Evolutionary conservation across 1,140 invertebrate genomes (phyloP), one percentile per base, ranked within the genome.

Genomic region (Odontomachus brunneus): DNA sequence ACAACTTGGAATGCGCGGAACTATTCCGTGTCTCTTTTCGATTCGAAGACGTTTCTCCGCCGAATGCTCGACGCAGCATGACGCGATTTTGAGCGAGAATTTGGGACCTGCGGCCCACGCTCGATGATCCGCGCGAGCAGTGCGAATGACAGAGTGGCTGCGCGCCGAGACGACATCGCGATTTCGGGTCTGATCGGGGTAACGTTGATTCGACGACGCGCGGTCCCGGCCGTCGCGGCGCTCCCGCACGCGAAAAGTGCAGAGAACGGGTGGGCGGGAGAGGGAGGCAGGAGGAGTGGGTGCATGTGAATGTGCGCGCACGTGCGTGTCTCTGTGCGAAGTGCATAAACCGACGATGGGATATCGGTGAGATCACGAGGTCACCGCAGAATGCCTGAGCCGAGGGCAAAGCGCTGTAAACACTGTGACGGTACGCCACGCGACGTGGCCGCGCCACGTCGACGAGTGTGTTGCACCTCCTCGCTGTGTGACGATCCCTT

Each of bases 381-480:
- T 92, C 91, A 92, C 91, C 93, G 89, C 93, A 94, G 93, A 94
- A 94, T 94, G 94, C 94, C 94, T 94, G 94, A 94, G 92, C 94
- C 94, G 87, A 94, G 93, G 92, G 93, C 93, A 87, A 94, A 94
- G 92, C 94, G 94, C 92, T 94, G 94, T 91, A 94, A 94, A 94
- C 93, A 94, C 93, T 94, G 94, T 94, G 94, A 94, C 93, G 94
- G 94, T 94, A 94, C 92, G 93, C 67, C 89, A 89, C 82, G 57
- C 88, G 62, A 33, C 29, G 29, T 3, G 29, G 2, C 2, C 5
- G 29, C 29, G 29, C n/a, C n/a, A n/a, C 24, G 53, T 24, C 4
- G 14, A 7, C 22, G 73, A 2, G 33, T 76, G 33, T 63, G 59
- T 65, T n/a, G 60, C 26, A 26, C 59, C 14, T 62, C 14, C 17